Percentiles rank a stretch among this genome's conserved stretches.
Evolutionary conservation across 1,140 invertebrate species (phyloP).

Genomic region (Andrena cerasifolii): DNA sequence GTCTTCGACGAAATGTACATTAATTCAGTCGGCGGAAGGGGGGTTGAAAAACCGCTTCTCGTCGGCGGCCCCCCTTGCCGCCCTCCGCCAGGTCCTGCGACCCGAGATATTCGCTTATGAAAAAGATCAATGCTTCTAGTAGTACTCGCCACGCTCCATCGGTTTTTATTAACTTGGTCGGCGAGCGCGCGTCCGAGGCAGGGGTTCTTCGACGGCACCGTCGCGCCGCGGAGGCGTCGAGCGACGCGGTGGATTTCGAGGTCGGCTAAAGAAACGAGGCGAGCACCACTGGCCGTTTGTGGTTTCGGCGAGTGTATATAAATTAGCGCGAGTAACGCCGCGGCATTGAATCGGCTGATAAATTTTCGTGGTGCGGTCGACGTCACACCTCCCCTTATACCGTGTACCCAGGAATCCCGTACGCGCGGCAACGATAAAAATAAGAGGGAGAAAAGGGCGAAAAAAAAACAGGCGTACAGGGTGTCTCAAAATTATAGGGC

Average conservation of each 20-base stretch:
- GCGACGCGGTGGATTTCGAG: not conserved
- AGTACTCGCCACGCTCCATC: constrained; percentile 26
- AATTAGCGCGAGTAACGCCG: constrained; percentile 63
- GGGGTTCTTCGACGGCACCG: not conserved
- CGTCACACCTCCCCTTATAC: constrained; percentile 56
- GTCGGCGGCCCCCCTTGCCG: not conserved
- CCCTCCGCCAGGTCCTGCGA: not conserved
- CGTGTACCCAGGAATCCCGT: constrained; percentile 45
- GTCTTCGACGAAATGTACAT: constrained; percentile 53
- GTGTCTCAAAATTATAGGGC: too few species aligned
- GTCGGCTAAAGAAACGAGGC: too few species aligned
- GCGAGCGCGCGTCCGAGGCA: not conserved
- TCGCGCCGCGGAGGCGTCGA: not conserved
- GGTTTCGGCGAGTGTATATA: constrained; percentile 60
- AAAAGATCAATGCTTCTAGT: constrained; percentile 44
- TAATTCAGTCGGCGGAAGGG: constrained; percentile 18
- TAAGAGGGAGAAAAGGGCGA: constrained; percentile 23
- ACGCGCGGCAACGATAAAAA: constrained; percentile 43
- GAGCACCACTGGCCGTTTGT: constrained; percentile 53
- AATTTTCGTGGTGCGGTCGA: constrained; percentile 56
- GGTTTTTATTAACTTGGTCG: constrained; percentile 30
- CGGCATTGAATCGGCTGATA: constrained; percentile 64
- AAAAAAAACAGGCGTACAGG: not conserved
- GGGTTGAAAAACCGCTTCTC: constrained; percentile 34
- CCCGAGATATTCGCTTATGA: constrained; percentile 29